Base-by-base conservation (phyloP, 1,140 invertebrate species). In the Rhyzopertha dominica region DNA sequence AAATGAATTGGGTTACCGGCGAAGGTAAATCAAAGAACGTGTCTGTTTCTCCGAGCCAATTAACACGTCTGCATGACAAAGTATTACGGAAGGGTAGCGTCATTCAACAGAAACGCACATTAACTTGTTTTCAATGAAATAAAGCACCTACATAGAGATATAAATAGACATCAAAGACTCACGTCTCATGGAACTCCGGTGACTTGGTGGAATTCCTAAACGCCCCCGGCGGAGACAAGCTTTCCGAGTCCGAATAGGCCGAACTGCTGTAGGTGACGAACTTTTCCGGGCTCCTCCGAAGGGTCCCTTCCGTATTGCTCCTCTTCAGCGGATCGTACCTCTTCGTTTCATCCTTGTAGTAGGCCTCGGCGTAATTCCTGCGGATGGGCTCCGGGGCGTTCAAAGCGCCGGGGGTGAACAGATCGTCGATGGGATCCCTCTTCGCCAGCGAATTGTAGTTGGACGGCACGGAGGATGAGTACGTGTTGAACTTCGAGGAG, bases 101-200 rank as follows among this genome's bases (percentile, higher is more conserved):
- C n/a, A n/a, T n/a, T n/a, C n/a, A n/a, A 26, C 24, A 8, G 24
- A 26, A 26, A 26, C n/a, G n/a, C 24, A n/a, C 7, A n/a, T n/a
- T n/a, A n/a, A n/a, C n/a, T n/a, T n/a, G n/a, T n/a, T n/a, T n/a
- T n/a, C n/a, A n/a, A n/a, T 25, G 24, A 7, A 25, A 7, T 7
- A 25, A 25, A 7, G 7, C 7, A 25, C n/a, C n/a, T 25, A 7
- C 24, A 25, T 22, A 23, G 26, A 22, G 1, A 29, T 28, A 20
- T 7, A 39, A 34, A 8, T 12, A 5, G 5, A 31, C 10, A 31
- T 31, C 18, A n/a, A 43, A 23, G 36, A 70, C 66, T 69, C 59
- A 71, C 69, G 59, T 61, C 52, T 71, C 69, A 41, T 69, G 68
- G 56, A 69, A 71, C 31, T 70, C 69, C 10, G 69, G 68, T n/a